Evolutionary conservation across 2,888 invertebrate genomes (phyloP).

Genomic region (Chalcis sispes): DNA sequence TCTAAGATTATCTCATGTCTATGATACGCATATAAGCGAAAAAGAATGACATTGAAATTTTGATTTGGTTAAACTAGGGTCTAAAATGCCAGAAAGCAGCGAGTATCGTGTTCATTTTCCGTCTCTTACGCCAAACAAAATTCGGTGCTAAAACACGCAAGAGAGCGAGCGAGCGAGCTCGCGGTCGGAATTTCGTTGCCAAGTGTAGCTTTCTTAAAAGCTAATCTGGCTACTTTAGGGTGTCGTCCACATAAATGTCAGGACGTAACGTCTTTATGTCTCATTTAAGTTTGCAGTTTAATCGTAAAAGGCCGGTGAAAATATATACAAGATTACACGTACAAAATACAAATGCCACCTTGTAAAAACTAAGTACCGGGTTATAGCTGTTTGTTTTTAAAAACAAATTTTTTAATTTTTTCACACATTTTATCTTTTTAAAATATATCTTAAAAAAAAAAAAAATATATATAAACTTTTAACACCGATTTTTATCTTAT

Average conservation of each 20-base stretch:
- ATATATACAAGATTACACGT: constrained; percentile 20
- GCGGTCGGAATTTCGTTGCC: constrained; percentile 37
- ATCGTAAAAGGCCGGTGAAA: not conserved
- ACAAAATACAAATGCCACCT: not conserved
- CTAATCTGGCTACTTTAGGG: constrained; percentile 43
- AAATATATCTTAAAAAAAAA: no score
- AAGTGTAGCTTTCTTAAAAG: constrained; percentile 38
- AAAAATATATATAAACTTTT: not conserved
- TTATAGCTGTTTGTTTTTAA: no score
- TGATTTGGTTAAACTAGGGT: not conserved
- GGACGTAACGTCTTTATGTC: constrained; percentile 40
- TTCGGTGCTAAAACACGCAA: constrained; percentile 13
- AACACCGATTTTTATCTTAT: no score
- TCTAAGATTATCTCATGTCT: no score
- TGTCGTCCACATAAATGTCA: constrained; percentile 35
- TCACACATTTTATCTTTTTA: no score
- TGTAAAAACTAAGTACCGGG: constrained; percentile 19
- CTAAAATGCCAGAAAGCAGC: constrained; percentile 2
- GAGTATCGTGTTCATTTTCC: not conserved
- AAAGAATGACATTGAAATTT: constrained; percentile 14
- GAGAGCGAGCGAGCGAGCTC: not conserved
- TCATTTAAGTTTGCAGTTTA: constrained; percentile 18
- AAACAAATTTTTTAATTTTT: no score
- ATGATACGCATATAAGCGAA: constrained; percentile 1
- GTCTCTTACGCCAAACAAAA: constrained; percentile 1